These are phyloP conservation scores for Corvus hawaiiensis DNA, from an alignment of 2,113 vertebrate species.

Conservation along the genomic window DNA sequence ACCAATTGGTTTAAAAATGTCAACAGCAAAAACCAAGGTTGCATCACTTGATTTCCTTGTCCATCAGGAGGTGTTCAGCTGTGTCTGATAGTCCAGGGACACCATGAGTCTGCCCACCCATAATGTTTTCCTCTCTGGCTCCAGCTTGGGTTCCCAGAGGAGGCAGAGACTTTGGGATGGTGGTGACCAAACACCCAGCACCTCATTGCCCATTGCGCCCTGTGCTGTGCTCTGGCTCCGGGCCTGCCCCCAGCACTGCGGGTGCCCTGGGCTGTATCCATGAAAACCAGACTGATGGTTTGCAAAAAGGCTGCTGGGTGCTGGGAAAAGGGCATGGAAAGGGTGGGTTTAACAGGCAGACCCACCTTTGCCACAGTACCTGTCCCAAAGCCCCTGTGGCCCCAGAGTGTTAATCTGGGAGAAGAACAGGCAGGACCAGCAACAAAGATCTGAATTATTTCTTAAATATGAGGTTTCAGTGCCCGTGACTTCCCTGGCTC, in stretches of 20 bases:
- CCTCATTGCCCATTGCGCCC: neutral
- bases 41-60: neutral
- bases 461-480: neutral
- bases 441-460: neutral
- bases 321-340: neutral
- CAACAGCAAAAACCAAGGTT: neutral
- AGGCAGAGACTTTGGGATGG: neutral
- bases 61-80: neutral
- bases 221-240: neutral
- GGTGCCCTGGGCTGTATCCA: neutral
- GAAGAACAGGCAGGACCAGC: neutral
- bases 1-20: neutral
- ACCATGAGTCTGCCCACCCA: accelerated
- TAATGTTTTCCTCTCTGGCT: neutral
- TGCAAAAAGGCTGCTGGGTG: neutral
- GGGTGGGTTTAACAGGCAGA: neutral
- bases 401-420: neutral
- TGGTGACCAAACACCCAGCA: neutral
- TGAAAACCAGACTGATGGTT: neutral
- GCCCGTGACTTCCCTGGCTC: neutral
- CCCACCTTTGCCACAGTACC: neutral
- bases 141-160: neutral
- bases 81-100: neutral
- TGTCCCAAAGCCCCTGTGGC: neutral
- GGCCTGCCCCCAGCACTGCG: neutral